A percentile compares a stretch with the other conserved stretches of the same genome.
phyloP scores from a whole-genome alignment of 1,140 invertebrate species.

The Gonioctena quinquepunctata region DNA sequence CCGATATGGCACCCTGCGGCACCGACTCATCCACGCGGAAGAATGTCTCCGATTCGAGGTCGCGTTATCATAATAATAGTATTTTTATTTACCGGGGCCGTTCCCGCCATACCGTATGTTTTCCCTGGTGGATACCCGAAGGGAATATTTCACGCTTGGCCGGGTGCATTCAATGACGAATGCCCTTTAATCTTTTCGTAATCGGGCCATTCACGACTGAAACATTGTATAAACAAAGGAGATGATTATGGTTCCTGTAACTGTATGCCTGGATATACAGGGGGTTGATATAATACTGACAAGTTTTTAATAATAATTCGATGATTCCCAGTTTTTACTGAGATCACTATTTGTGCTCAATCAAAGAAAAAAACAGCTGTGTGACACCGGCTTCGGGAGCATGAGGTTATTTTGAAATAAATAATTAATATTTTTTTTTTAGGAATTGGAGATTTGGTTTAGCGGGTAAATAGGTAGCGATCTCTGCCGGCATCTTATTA shows the following conservation, averaged over 20 bases:
- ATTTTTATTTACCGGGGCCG: neutral
- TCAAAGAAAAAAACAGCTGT: no score
- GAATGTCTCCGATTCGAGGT: slow-evolving; percentile 23
- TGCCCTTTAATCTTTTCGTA: neutral
- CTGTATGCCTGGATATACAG: no score
- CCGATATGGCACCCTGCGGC: slow-evolving; percentile 11
- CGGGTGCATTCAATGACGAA: neutral
- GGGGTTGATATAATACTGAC: no score
- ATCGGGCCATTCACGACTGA: neutral
- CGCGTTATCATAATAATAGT: slow-evolving; percentile 22
- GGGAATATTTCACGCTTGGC: neutral
- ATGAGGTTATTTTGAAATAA: no score
- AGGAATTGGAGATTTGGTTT: no score
- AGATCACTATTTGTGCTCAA: no score
- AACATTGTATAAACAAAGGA: neutral
- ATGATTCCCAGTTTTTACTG: no score
- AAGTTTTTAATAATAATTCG: no score
- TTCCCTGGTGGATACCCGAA: neutral
- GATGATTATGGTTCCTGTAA: neutral
- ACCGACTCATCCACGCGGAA: slow-evolving; percentile 22
- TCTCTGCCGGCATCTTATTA: no score
- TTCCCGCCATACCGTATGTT: neutral
- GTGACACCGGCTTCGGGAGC: no score
- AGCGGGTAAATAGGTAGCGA: no score
- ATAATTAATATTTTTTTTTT: no score